Conservation (phyloP, 2,888 invertebrate species). For the Scaptodrosophila latifasciaeformis region DNA sequence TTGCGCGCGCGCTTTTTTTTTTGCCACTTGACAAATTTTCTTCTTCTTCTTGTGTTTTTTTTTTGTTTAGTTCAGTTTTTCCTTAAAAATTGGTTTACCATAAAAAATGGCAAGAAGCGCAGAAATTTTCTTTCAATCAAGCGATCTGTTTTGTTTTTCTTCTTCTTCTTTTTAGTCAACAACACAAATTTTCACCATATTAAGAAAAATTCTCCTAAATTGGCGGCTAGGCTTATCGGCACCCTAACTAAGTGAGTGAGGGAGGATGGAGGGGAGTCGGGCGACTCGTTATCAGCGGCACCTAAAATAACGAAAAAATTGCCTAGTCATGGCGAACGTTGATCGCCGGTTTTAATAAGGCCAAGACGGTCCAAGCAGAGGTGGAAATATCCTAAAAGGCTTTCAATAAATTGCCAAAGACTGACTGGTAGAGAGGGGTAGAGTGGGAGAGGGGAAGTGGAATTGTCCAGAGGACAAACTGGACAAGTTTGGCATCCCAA, state of each 20-base stretch:
- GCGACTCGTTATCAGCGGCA: constrained; percentile 33
- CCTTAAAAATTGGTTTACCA: background rate
- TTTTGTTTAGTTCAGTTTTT: background rate
- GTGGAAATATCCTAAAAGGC: constrained; percentile 47
- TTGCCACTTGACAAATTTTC: constrained; percentile 61
- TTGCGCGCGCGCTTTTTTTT: constrained; percentile 25
- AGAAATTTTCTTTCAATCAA: too few relatives aligned
- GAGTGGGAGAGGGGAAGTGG: too few relatives aligned
- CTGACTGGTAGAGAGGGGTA: constrained; percentile 18
- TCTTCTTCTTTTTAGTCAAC: too few relatives aligned
- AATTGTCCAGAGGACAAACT: background rate
- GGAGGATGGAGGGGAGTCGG: too few relatives aligned
- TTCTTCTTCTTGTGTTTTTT: background rate
- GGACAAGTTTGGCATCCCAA: constrained; percentile 14
- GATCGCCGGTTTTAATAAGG: constrained; percentile 13
- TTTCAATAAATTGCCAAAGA: constrained; percentile 53
- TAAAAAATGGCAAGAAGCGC: background rate
- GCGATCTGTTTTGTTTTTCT: too few relatives aligned
- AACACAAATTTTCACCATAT: too few relatives aligned
- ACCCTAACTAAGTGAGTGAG: too few relatives aligned
- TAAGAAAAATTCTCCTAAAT: too few relatives aligned
- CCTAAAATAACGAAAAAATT: background rate
- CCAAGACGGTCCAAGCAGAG: constrained; percentile 7
- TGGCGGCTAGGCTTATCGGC: constrained; percentile 34
- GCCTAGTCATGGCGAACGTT: constrained; percentile 23